These are phyloP conservation scores for Edolisoma coerulescens DNA, from an alignment of 2,113 vertebrate genomes.

Conservation along the genomic window DNA sequence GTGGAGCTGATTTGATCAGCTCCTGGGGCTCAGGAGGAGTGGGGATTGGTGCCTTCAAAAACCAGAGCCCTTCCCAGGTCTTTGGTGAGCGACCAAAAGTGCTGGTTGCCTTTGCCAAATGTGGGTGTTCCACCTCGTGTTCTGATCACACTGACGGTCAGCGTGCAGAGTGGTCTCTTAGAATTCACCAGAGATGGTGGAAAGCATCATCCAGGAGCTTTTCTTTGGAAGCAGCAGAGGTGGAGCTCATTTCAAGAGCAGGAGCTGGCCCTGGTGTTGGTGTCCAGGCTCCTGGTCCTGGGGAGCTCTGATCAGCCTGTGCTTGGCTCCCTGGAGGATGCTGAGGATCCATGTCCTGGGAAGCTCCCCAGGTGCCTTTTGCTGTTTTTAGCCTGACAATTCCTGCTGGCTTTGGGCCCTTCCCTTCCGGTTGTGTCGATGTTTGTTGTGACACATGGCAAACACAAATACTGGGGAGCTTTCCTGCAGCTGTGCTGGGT, in stretches of 20 bases:
- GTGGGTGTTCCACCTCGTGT: background rate
- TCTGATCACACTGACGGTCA: background rate
- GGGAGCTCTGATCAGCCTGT: background rate
- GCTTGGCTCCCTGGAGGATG: background rate
- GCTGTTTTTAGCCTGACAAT: background rate
- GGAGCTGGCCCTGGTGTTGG: background rate
- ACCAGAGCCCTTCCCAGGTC: background rate
- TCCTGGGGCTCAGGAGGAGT: background rate
- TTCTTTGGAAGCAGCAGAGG: background rate
- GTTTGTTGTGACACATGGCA: background rate
- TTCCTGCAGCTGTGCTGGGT: constrained; percentile 13
- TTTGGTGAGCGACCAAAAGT: background rate
- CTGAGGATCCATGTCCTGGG: background rate
- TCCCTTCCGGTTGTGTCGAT: background rate
- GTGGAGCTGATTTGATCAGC: background rate
- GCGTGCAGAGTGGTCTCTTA: background rate
- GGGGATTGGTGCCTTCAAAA: background rate
- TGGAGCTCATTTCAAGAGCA: background rate
- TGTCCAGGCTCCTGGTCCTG: background rate
- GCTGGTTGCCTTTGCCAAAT: background rate
- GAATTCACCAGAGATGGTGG: background rate
- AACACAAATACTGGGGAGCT: background rate
- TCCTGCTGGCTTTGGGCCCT: background rate
- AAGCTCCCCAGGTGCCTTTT: background rate
- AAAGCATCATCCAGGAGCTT: background rate